phyloP scores from a whole-genome alignment of 2,888 invertebrate genomes.

The Andrena chrysosceles region DNA sequence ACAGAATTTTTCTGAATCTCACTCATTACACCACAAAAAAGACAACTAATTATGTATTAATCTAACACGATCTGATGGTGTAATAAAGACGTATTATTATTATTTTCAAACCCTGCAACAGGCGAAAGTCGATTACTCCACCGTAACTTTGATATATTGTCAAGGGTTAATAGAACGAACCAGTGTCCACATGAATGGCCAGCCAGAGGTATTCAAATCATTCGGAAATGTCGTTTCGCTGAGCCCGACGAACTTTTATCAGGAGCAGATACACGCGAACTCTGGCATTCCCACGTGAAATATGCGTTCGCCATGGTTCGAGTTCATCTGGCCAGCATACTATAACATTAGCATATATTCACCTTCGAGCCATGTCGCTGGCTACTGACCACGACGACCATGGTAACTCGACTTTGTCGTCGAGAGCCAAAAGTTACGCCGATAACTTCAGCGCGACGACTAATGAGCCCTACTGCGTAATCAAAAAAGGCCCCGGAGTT shows the following conservation, averaged over 20 bases:
- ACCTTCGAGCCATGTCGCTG: conserved; percentile 29
- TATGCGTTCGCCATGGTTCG: conserved; percentile 26
- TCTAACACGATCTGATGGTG: too few relatives aligned
- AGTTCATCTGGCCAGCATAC: conserved; percentile 55
- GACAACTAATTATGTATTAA: too few relatives aligned
- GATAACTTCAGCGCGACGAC: conserved; percentile 49
- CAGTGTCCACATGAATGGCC: not conserved
- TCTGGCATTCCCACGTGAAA: conserved; percentile 11
- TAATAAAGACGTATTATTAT: too few relatives aligned
- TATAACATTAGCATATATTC: conserved; percentile 64
- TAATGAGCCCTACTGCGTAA: conserved; percentile 30
- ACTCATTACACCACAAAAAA: too few relatives aligned
- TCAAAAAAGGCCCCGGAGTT: conserved; percentile 38
- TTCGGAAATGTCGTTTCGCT: not conserved
- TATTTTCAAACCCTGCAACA: too few relatives aligned
- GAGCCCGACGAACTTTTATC: conserved; percentile 33
- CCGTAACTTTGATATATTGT: too few relatives aligned
- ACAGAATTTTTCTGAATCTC: too few relatives aligned
- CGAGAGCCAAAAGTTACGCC: conserved; percentile 43
- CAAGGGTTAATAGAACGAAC: too few relatives aligned
- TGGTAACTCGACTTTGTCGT: conserved; percentile 56
- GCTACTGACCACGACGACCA: conserved; percentile 16
- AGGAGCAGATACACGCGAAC: not conserved
- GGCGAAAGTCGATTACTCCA: too few relatives aligned
- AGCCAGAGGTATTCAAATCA: not conserved